phyloP scores from a whole-genome alignment of 2,888 invertebrate genomes.

The Athripsodes cinereus region DNA sequence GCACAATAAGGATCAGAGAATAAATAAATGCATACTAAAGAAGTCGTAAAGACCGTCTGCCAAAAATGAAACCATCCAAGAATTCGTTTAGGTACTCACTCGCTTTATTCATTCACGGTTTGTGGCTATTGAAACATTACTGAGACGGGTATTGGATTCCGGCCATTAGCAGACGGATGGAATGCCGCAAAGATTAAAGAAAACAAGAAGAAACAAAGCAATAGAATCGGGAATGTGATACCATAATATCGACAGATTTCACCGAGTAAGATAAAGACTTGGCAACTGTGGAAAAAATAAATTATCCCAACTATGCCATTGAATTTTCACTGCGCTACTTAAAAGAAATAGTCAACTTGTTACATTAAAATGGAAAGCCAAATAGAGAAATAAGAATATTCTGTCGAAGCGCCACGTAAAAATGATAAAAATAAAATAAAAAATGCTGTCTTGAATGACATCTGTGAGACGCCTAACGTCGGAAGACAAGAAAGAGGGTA shows the following conservation, averaged over 20 bases:
- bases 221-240: neutral
- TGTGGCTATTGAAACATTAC: slow-evolving; percentile 12
- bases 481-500: no score
- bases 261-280: neutral
- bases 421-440: no score
- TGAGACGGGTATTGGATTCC: slow-evolving; percentile 7
- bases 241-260: no score
- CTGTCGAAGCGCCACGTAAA: no score
- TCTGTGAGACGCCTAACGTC: no score
- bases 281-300: slow-evolving; percentile 2
- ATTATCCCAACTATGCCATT: neutral
- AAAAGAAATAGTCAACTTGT: no score
- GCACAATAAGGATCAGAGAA: neutral
- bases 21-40: neutral
- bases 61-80: slow-evolving; percentile 12
- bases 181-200: slow-evolving; percentile 4
- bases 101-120: slow-evolving; percentile 13
- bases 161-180: slow-evolving; percentile 10
- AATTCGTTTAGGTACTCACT: slow-evolving; percentile 11
- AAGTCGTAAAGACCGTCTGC: slow-evolving; percentile 5
- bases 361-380: no score
- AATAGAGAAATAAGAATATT: no score
- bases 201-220: neutral
- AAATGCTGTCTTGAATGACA: no score
- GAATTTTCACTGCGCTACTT: neutral